Base-by-base conservation (phyloP, 64 coral and sea anemone species). In the Stichodactyla mertensii region DNA sequence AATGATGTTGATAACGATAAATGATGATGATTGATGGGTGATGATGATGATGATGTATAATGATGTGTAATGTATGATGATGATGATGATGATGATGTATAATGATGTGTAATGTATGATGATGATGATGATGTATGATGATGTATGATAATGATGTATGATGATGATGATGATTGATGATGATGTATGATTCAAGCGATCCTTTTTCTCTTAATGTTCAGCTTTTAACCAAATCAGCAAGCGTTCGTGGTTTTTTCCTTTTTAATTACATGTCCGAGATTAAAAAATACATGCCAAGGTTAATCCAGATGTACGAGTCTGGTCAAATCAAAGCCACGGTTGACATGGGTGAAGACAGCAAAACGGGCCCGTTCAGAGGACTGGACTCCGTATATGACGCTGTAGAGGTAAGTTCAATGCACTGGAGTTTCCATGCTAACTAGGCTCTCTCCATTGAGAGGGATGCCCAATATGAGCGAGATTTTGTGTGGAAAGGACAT, bases 191-290 rank as follows among this genome's bases (percentile, higher is more conserved):
- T 78, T 78, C 9, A 10, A 4, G 57, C 15, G 57, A 10, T 59
- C 9, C 45, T n/a, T 66, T 66, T 18, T 66, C 62, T 12, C 7
- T 26, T 53, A 55, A 16, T 51, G 15, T 26, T n/a, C 80, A 97
- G 91, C 82, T 97, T 7, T 88, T 97, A 51, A 77, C 88, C 27
- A 93, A 85, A 57, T 97, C 94, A 26, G 94, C 88, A 3, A 97
- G 94, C 56, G 55, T 97, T 4, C 88, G 91, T 61, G 91, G 91
- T 78, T 97, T 97, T 64, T 88, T 93, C 52, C 77, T 97, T 16
- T 97, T 93, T 57, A 92, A 93, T 51, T 93, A 88, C 71, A 6
- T 84, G 22, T 83, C 88, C n/a, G 85, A 90, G 20, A 88, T 83
- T 56, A 90, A 89, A 45, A 82, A 86, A 77, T 83, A 86, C 26